Evolutionary conservation across 2,888 invertebrate species (phyloP).

Genomic region (Pollenia amentaria): DNA sequence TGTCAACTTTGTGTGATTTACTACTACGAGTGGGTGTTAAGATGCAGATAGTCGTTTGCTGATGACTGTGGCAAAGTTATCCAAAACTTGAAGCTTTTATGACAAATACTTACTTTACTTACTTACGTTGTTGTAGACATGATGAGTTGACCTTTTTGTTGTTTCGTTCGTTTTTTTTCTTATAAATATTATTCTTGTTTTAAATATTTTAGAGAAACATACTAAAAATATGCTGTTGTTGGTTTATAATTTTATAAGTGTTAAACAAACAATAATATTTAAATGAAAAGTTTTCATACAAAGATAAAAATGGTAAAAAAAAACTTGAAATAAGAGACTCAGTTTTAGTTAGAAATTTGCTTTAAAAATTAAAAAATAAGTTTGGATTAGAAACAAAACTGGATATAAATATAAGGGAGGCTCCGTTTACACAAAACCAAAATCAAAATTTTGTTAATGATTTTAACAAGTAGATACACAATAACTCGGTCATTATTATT

Average conservation of each 20-base stretch:
- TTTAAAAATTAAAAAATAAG: conserved; percentile 4
- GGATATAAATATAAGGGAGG: no score
- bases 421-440: no score
- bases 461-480: no score
- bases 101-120: conserved; percentile 44
- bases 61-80: conserved; percentile 18
- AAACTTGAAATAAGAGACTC: background rate
- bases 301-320: background rate
- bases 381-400: background rate
- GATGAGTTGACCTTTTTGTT: conserved; percentile 36
- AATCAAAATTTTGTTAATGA: no score
- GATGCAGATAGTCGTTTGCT: background rate
- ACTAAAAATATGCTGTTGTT: conserved; percentile 24
- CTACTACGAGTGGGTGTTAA: background rate
- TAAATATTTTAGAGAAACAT: conserved; percentile 20
- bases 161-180: background rate
- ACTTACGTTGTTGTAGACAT: conserved; percentile 10
- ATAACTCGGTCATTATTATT: no score
- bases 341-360: background rate
- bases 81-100: conserved; percentile 27
- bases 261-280: conserved; percentile 61
- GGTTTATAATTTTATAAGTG: conserved; percentile 33
- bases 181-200: conserved; percentile 25
- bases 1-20: conserved; percentile 7
- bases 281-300: background rate